Evolutionary conservation across 2,113 vertebrate species (phyloP), one percentile per base, ranked within the genome.

Genomic region (Perognathus longimembris): DNA sequence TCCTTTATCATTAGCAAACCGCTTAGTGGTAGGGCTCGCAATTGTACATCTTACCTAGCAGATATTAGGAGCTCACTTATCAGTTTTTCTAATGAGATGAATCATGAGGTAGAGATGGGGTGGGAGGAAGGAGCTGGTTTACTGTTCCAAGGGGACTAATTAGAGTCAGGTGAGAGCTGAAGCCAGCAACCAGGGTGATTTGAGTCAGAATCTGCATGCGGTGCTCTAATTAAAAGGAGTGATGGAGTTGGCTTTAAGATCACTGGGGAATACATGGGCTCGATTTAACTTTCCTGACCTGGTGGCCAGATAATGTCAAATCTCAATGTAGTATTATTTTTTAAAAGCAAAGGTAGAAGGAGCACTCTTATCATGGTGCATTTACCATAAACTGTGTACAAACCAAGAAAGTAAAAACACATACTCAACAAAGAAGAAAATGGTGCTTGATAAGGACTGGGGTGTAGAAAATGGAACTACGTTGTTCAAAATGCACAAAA

Each of bases 141-240:
- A 99, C 98, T 99, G 98, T 98, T 99, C 98, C 98, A 98, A 98
- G 93, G 98, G 98, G 98, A 98, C 98, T 99, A 99, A 99, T 99
- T 99, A 99, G 98, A 98, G 98, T 98, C 98, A 99, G 98, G 98
- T 99, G 98, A 98, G 98, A 98, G 97, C 97, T 97, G 69, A 97
- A 97, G 98, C 97, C 98, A 97, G 88, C 97, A 98, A 95, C 98
- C 97, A 95, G 98, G 98, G 98, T 98, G 98, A 98, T 99, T 99
- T 99, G 98, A 98, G 98, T 98, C 98, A 97, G 97, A 98, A 97
- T 97, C 98, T 98, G 96, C 96, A 96, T 96, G 98, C 98, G 98
- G 99, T 98, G 97, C 94, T 97, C 98, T 99, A 99, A 99, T 99
- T 99, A 99, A 98, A 96, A 98, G 98, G 98, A 99, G 97, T 98